phyloP scores from a whole-genome alignment of 2,888 invertebrate genomes.

The Pegoplata infirma region DNA sequence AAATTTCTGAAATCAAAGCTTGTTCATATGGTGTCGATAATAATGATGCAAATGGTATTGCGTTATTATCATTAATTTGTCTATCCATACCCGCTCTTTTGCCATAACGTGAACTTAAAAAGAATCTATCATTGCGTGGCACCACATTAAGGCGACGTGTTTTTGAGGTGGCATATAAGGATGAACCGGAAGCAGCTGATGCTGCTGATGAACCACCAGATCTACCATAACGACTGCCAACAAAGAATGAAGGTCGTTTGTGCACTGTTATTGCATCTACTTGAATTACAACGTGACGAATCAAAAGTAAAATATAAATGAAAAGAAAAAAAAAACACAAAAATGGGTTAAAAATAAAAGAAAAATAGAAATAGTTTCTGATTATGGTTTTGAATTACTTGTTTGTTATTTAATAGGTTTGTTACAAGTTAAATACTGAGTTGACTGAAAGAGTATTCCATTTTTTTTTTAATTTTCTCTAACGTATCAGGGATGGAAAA shows the following conservation, averaged over 20 bases:
- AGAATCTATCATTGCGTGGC: constrained; percentile 77
- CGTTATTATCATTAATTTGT: constrained; percentile 36
- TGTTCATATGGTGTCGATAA: constrained; percentile 60
- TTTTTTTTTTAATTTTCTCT: no score
- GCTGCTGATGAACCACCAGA: constrained; percentile 65
- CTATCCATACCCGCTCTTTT: constrained; percentile 70
- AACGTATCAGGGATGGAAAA: no score
- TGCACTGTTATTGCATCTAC: constrained; percentile 65
- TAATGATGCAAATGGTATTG: constrained; percentile 39
- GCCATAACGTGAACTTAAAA: constrained; percentile 77
- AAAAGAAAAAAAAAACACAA: constrained; percentile 11
- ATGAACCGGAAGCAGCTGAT: constrained; percentile 44
- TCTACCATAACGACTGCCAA: constrained; percentile 79
- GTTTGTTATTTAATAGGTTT: constrained; percentile 17
- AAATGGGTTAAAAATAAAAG: neutral
- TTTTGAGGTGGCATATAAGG: constrained; percentile 70
- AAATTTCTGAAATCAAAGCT: constrained; percentile 62
- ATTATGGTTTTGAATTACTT: constrained; percentile 28
- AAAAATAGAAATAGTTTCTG: neutral
- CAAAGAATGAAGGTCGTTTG: constrained; percentile 77
- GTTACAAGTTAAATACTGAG: neutral
- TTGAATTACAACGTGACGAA: constrained; percentile 31
- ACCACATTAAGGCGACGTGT: constrained; percentile 74
- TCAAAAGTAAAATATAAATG: no score
- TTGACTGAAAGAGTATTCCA: neutral